Percentiles rank a stretch among this genome's conserved stretches.
phyloP scores from a whole-genome alignment of 2,888 invertebrate species.

The Ochropleura plecta region DNA sequence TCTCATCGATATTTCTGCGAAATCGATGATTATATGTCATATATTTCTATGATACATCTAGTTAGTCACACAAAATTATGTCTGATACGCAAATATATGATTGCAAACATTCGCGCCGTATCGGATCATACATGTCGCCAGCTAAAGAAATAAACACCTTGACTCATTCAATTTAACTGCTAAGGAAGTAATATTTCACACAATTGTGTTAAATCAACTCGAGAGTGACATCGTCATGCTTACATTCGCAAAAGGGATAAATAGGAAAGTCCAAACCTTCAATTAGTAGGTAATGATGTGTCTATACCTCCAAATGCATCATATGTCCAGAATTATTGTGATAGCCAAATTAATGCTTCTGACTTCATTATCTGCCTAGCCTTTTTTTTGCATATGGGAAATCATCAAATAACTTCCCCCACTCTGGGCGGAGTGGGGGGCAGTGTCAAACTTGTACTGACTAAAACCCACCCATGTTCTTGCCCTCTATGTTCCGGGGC shows the following conservation, averaged over 20 bases:
- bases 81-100: conserved; percentile 55
- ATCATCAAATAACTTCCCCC: no score
- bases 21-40: conserved; percentile 61
- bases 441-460: no score
- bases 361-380: not conserved
- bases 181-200: conserved; percentile 43
- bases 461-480: no score
- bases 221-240: conserved; percentile 12
- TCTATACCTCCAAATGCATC: not conserved
- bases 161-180: conserved; percentile 56
- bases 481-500: no score
- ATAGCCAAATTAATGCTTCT: not conserved
- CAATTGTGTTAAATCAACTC: conserved; percentile 45
- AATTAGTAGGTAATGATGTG: conserved; percentile 1
- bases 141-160: conserved; percentile 57
- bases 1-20: conserved; percentile 55
- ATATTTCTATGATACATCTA: conserved; percentile 67
- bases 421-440: no score
- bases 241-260: not conserved
- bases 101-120: conserved; percentile 59
- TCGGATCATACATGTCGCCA: conserved; percentile 48
- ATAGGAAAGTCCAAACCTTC: not conserved
- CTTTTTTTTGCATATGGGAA: no score
- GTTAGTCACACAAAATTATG: conserved; percentile 70
- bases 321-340: not conserved